A percentile compares a stretch with the other conserved stretches of the same genome.
Conservation (phyloP, 2,888 invertebrate genomes). For the Trissoscelio sp. region DNA sequence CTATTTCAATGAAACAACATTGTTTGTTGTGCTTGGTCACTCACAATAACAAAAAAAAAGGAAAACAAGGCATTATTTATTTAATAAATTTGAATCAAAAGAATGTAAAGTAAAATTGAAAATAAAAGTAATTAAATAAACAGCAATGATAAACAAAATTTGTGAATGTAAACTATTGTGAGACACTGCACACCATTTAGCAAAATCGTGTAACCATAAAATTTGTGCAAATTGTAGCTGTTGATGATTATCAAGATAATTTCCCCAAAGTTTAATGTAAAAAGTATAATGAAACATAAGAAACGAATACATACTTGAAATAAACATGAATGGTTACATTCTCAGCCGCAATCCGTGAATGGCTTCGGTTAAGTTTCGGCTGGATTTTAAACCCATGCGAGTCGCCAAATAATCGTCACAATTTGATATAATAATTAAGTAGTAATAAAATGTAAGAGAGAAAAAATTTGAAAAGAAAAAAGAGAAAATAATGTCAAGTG, state of each 20-base stretch:
- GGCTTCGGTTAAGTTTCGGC: conserved; percentile 69
- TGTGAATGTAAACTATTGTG: conserved; percentile 21
- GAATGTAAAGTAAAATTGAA: not conserved
- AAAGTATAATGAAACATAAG: conserved; percentile 32
- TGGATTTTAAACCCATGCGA: conserved; percentile 80
- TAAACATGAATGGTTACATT: conserved; percentile 28
- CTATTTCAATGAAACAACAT: conserved; percentile 5
- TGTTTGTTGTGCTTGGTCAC: conserved; percentile 16
- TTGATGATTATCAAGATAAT: not conserved
- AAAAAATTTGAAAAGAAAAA: conserved; percentile 37
- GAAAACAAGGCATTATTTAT: too few species aligned
- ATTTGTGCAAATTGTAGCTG: conserved; percentile 23
- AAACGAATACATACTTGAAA: conserved; percentile 61
- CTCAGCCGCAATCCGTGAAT: conserved; percentile 11
- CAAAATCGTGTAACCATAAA: conserved; percentile 32
- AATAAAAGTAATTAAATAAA: not conserved
- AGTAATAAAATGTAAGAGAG: not conserved
- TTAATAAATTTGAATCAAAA: not conserved
- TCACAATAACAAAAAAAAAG: conserved; percentile 14
- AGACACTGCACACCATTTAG: conserved; percentile 40
- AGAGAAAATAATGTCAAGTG: conserved; percentile 10
- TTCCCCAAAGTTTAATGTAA: not conserved
- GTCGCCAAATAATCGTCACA: conserved; percentile 63
- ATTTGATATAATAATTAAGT: too few species aligned
- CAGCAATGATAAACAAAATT: conserved; percentile 1